Percentiles rank a stretch among this genome's conserved stretches.
These are phyloP conservation scores for Ypsolopha scabrella DNA, from an alignment of 2,888 invertebrate species.

Conservation along the genomic window DNA sequence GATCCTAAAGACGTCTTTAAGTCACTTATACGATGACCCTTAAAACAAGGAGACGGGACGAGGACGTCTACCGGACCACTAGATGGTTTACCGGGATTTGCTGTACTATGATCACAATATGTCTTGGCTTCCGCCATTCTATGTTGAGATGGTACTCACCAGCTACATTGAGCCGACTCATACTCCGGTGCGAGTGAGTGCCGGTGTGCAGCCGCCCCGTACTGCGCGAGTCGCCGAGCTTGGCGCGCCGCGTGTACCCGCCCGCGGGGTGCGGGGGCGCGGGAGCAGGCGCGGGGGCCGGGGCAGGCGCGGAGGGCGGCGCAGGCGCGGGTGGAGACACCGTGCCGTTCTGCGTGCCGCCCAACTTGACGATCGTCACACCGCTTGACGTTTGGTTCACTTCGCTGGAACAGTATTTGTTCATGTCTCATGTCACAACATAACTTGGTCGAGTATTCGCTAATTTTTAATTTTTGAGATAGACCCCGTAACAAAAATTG, in stretches of 20 bases:
- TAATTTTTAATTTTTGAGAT: too few relatives aligned
- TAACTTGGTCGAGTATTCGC: too few relatives aligned
- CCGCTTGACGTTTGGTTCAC: constrained; percentile 80
- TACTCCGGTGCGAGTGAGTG: constrained; percentile 80
- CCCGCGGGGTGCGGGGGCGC: constrained; percentile 12
- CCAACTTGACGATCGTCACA: constrained; percentile 84
- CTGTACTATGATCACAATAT: too few relatives aligned
- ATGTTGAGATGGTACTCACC: constrained; percentile 34
- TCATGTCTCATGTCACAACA: neutral
- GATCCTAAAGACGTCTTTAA: too few relatives aligned
- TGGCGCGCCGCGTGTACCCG: constrained; percentile 72
- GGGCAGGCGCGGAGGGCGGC: constrained; percentile 34
- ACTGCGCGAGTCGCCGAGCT: constrained; percentile 80
- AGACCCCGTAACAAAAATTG: too few relatives aligned
- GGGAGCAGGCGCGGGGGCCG: constrained; percentile 16
- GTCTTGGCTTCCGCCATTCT: too few relatives aligned
- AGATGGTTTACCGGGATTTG: too few relatives aligned
- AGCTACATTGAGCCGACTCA: constrained; percentile 82
- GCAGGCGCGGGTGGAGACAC: constrained; percentile 8
- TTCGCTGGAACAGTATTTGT: constrained; percentile 40
- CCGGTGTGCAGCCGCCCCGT: constrained; percentile 80
- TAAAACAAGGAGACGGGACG: too few relatives aligned
- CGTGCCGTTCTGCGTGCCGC: constrained; percentile 29
- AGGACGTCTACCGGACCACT: too few relatives aligned
- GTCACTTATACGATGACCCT: too few relatives aligned